phyloP scores from a whole-genome alignment of 2,113 vertebrate genomes.

The Phrynosoma platyrhinos region DNA sequence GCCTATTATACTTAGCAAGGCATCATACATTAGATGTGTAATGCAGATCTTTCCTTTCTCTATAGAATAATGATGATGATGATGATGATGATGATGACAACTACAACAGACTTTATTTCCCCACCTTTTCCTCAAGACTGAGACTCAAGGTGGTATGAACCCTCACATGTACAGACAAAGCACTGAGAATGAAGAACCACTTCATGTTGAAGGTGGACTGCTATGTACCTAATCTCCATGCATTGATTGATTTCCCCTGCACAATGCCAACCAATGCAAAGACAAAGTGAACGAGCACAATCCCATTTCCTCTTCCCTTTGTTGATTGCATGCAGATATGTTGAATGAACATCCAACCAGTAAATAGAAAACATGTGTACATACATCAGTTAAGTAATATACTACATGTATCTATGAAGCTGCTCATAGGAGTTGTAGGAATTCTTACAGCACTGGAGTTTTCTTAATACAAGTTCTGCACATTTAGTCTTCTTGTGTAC shows the following conservation, averaged over 20 bases:
- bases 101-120: no score
- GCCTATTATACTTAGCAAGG: neutral
- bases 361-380: neutral
- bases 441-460: neutral
- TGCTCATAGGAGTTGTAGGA: neutral
- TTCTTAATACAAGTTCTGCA: neutral
- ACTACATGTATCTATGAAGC: neutral
- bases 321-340: neutral
- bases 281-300: neutral
- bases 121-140: no score
- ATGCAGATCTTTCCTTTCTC: neutral
- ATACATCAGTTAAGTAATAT: neutral
- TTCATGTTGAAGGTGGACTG: neutral
- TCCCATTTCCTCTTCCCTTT: neutral
- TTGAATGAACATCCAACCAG: neutral
- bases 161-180: neutral
- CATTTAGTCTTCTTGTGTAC: neutral
- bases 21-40: neutral
- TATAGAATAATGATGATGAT: neutral
- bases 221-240: neutral
- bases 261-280: neutral
- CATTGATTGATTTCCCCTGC: neutral
- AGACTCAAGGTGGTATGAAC: neutral
- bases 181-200: neutral
- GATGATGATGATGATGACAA: neutral